These are phyloP conservation scores for Pelobates fuscus DNA, from an alignment of 2,113 vertebrate species.

Conservation along the genomic window DNA sequence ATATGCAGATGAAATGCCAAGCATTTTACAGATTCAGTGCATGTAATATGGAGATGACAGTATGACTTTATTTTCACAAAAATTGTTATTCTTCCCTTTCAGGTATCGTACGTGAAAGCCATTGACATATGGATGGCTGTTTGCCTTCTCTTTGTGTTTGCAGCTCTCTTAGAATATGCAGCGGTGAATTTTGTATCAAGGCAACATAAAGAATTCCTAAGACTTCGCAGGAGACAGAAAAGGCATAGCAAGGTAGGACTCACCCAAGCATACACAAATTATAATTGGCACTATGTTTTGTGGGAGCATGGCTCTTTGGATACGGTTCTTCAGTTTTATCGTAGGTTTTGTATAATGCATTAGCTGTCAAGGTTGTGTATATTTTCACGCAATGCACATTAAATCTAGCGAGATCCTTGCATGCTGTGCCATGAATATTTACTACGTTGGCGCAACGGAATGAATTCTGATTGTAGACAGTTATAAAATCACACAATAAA, in stretches of 20 bases:
- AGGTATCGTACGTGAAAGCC: slow-evolving; percentile 98
- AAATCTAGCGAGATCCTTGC: too few species aligned
- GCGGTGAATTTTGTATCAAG: slow-evolving; percentile 98
- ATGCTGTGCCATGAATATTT: too few species aligned
- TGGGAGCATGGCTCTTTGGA: neutral
- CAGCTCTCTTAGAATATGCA: slow-evolving; percentile 94
- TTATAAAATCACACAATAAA: too few species aligned
- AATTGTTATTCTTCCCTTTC: slow-evolving; percentile 25
- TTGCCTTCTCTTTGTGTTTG: slow-evolving; percentile 97
- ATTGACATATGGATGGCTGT: slow-evolving; percentile 99
- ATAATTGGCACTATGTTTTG: neutral
- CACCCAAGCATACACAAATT: neutral
- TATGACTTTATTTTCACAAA: too few species aligned
- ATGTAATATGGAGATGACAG: too few species aligned
- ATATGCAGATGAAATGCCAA: too few species aligned
- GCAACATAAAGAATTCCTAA: slow-evolving; percentile 97
- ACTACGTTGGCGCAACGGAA: too few species aligned
- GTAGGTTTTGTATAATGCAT: too few species aligned
- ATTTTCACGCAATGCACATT: too few species aligned
- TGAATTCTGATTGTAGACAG: too few species aligned
- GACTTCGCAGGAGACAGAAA: slow-evolving; percentile 88
- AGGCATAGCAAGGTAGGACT: slow-evolving; percentile 85
- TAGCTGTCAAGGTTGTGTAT: too few species aligned
- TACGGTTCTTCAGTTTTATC: neutral
- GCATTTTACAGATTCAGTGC: too few species aligned